Base-by-base conservation (phyloP, 2,888 invertebrate genomes). In the Cenopis cana region DNA sequence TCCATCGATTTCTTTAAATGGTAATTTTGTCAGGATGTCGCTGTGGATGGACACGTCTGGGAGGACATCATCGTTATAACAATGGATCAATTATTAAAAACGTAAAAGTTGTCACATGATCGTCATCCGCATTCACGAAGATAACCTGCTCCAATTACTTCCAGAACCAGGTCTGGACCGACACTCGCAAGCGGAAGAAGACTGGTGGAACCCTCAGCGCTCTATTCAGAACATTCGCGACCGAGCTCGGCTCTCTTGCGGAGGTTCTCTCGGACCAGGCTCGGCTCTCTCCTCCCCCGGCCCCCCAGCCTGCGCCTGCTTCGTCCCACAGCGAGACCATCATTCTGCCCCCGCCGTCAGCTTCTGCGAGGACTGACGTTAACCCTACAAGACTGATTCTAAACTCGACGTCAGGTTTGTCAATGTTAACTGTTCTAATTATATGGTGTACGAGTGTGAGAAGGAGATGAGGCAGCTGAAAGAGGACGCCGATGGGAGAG, bases 341-440 rank as follows among this genome's bases (percentile, higher is more conserved):
- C 91, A 94, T 80, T 95, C 95, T 0, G 95, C 95, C 3, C 95
- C 95, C 0, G 94, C 89, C n/a, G 95, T 95, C 38, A 90, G 94
- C 18, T 95, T 95, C 84, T 94, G 93, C 80, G 94, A 92, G n/a
- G 90, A 92, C 82, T 91, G 91, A 91, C 89, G 85, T 78, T 90
- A 91, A 90, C 90, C 73, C 46, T 76, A 76, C 52, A 71, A 69
- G 70, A 69, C 75, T 61, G 74, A 74, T 73, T 33, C 66, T 75
- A 71, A 60, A 67, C 54, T 55, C 46, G 17, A 61, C 41, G 24
- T 17, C 33, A 61, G 38, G 24, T 49, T 50, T 55, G 66, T 61
- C 50, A 41, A 65, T 56, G 49, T 66, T 55, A 56, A 61, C 24
- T 61, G 49, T 55, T 61, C 46, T 12, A 78, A 79, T 52, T 60